A percentile compares a stretch with the other conserved stretches of the same genome.
These are phyloP conservation scores for Kryphioiulus occultus DNA, from an alignment of 2,888 invertebrate species.

Conservation along the genomic window DNA sequence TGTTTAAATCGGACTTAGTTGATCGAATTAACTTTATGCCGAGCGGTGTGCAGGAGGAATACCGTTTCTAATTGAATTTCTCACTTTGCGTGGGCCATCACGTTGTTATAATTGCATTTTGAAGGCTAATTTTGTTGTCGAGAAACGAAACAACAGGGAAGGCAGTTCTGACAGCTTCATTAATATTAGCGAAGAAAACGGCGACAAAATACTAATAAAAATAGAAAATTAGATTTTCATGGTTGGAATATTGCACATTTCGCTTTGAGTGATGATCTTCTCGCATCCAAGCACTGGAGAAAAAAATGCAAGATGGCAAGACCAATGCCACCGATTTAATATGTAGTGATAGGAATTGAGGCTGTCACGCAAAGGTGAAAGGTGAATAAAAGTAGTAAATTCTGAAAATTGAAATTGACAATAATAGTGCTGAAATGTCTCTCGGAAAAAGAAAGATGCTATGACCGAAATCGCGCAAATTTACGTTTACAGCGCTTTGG, in stretches of 20 bases:
- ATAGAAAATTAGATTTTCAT: not conserved
- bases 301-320: not conserved
- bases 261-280: not conserved
- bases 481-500: not conserved
- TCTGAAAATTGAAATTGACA: not conserved
- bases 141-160: not conserved
- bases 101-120: conserved; percentile 5
- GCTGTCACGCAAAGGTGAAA: not conserved
- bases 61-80: not conserved
- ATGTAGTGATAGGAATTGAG: not conserved
- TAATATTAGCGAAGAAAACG: conserved; percentile 1
- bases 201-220: not conserved
- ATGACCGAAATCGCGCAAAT: not conserved
- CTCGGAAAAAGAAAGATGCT: not conserved
- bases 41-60: not conserved
- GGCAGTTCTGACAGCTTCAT: not conserved
- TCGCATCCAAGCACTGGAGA: not conserved
- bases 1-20: not conserved
- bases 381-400: not conserved
- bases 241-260: conserved; percentile 5
- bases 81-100: not conserved
- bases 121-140: conserved; percentile 5
- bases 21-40: not conserved
- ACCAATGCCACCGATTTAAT: not conserved
- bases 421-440: not conserved